A percentile compares a stretch with the other conserved stretches of the same genome.
Conservation (phyloP, 2,113 vertebrate genomes). For the Cyanistes caeruleus region DNA sequence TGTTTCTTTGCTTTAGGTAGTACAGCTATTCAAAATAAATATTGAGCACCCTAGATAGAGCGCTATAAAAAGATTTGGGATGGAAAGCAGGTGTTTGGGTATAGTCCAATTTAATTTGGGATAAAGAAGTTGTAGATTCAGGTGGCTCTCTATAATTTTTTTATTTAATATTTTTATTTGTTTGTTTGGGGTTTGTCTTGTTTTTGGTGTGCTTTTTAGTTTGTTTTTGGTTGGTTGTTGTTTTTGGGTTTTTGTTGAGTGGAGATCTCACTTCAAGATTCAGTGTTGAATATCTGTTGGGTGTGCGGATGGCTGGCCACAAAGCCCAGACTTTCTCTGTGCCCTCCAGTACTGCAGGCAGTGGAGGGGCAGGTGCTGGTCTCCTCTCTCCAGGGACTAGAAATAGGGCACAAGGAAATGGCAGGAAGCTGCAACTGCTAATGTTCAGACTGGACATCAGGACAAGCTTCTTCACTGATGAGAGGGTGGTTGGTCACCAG, state of each 20-base stretch:
- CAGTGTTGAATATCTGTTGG: background rate
- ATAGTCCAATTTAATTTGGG: background rate
- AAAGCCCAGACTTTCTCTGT: background rate
- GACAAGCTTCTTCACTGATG: background rate
- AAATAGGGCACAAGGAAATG: accelerated
- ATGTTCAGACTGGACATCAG: background rate
- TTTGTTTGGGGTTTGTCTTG: background rate
- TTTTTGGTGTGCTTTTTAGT: background rate
- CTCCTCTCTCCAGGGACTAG: background rate
- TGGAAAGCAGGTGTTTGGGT: background rate
- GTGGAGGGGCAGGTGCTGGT: background rate
- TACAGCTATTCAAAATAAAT: background rate
- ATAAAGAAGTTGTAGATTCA: background rate
- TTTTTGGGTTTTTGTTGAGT: background rate
- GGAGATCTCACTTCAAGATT: background rate
- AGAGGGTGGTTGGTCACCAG: accelerated
- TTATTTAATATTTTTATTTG: background rate
- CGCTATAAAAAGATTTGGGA: background rate
- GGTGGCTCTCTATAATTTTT: background rate
- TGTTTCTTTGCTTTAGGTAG: background rate
- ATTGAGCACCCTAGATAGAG: background rate
- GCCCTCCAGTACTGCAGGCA: background rate
- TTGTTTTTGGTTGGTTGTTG: too few species aligned
- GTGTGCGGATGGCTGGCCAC: background rate
- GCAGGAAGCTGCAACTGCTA: background rate